phyloP scores from a whole-genome alignment of 1,140 invertebrate genomes.

The Diachasmimorpha longicaudata region DNA sequence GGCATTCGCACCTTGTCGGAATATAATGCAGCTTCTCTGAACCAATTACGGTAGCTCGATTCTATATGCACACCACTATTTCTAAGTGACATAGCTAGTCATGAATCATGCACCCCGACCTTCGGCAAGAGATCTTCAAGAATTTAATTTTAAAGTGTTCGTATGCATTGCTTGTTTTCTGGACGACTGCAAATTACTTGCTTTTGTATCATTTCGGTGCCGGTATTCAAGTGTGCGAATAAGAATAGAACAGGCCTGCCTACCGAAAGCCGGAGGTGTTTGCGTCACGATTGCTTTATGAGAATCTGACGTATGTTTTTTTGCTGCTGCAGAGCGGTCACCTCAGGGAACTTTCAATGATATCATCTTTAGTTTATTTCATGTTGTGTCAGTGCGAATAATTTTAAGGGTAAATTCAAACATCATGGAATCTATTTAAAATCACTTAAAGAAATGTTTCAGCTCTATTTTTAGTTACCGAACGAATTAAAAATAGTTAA shows the following conservation, averaged over 20 bases:
- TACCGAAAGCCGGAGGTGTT: background rate
- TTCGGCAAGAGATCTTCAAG: background rate
- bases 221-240: background rate
- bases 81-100: background rate
- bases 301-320: background rate
- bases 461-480: too few relatives aligned
- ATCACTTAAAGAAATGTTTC: too few relatives aligned
- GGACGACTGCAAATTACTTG: background rate
- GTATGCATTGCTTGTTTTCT: background rate
- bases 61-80: background rate
- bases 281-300: constrained; percentile 3
- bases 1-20: too few relatives aligned
- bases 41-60: background rate
- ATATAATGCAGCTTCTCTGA: too few relatives aligned
- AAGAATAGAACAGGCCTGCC: background rate
- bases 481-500: too few relatives aligned
- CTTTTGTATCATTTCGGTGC: background rate
- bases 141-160: background rate
- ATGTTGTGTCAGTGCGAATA: background rate
- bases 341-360: background rate
- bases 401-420: too few relatives aligned
- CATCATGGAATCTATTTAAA: too few relatives aligned
- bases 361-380: background rate
- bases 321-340: background rate
- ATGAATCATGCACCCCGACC: constrained; percentile 4